Conservation (phyloP, 2,113 vertebrate genomes). For the Rhea americana region DNA sequence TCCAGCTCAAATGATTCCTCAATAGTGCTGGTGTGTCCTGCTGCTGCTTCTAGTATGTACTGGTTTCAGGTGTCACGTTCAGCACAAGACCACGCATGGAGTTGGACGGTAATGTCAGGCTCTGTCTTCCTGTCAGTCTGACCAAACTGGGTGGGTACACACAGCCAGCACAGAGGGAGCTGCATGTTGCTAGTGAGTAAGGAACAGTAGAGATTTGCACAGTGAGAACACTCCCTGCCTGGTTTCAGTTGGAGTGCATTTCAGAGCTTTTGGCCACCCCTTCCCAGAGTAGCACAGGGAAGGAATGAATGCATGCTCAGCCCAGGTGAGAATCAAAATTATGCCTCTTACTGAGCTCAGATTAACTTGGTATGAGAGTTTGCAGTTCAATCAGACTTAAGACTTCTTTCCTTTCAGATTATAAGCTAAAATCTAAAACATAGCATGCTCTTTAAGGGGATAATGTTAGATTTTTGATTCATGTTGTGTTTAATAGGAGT, state of each 20-base stretch:
- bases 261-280: neutral
- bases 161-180: neutral
- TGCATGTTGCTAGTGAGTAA: neutral
- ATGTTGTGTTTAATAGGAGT: neutral
- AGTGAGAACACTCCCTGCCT: neutral
- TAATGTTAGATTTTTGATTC: neutral
- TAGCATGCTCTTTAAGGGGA: neutral
- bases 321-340: neutral
- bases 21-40: neutral
- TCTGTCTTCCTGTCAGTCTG: neutral
- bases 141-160: neutral
- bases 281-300: neutral
- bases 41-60: neutral
- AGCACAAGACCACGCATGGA: neutral
- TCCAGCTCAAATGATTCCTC: fast-evolving
- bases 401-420: neutral
- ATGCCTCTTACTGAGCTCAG: neutral
- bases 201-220: neutral
- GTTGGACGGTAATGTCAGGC: neutral
- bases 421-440: neutral
- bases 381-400: neutral
- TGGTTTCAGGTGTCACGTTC: neutral
- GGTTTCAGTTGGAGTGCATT: neutral
- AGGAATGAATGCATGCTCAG: neutral
- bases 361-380: neutral